A percentile compares a stretch with the other conserved stretches of the same genome.
These are phyloP conservation scores for Apis dorsata DNA, from an alignment of 1,140 invertebrate species.

Conservation along the genomic window DNA sequence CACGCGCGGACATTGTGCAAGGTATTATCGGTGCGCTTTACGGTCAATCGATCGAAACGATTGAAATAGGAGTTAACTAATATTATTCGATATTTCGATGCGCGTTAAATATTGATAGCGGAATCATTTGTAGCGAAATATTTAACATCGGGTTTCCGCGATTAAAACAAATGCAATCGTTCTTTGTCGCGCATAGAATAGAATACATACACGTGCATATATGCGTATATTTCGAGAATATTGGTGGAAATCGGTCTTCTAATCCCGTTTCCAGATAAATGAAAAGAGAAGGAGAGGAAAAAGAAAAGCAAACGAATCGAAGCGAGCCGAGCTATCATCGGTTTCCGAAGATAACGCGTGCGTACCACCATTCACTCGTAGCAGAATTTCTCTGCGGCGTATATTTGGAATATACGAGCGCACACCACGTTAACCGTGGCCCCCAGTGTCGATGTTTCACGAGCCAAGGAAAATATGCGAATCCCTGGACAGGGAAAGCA, in stretches of 20 bases:
- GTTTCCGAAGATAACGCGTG: neutral
- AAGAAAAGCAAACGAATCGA: neutral
- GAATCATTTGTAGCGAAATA: neutral
- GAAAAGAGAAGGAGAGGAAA: neutral
- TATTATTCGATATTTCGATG: neutral
- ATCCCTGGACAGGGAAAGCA: slow-evolving; percentile 20
- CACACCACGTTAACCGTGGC: neutral
- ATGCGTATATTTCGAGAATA: neutral
- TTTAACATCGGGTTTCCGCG: neutral
- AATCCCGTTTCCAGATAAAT: neutral
- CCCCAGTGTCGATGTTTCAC: neutral
- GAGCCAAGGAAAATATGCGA: slow-evolving; percentile 22
- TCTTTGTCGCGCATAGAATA: neutral
- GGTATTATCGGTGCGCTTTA: slow-evolving; percentile 7
- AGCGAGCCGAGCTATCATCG: neutral
- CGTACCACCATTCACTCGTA: neutral
- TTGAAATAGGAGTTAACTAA: neutral
- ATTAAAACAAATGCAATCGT: neutral
- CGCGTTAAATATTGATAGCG: slow-evolving; percentile 4
- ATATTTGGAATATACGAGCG: neutral
- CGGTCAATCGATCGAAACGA: neutral
- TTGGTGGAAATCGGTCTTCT: neutral
- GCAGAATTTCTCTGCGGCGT: no score
- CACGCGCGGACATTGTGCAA: neutral
- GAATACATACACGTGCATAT: no score